These are phyloP conservation scores for Pogonus chalceus DNA, from an alignment of 1,140 invertebrate genomes.

Conservation along the genomic window DNA sequence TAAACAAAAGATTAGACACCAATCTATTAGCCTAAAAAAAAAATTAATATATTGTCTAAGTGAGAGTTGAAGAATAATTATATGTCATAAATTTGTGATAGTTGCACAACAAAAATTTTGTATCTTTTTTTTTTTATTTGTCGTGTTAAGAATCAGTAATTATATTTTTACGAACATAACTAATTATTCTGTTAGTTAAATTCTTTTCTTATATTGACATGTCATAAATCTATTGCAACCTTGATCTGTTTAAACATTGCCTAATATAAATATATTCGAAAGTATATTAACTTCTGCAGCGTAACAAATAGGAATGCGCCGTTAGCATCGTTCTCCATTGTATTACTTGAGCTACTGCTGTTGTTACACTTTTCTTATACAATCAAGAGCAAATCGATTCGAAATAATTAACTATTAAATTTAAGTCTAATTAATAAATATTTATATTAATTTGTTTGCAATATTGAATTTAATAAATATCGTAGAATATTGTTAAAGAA, in stretches of 20 bases:
- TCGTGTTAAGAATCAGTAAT: conserved; percentile 5
- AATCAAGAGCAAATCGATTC: no score
- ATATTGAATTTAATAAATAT: no score
- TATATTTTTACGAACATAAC: not conserved
- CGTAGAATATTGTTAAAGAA: no score
- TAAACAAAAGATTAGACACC: not conserved
- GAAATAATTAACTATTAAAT: no score
- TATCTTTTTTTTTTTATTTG: no score
- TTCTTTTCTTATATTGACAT: not conserved
- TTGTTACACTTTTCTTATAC: no score
- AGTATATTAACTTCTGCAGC: conserved; percentile 6
- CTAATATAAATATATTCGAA: conserved; percentile 6
- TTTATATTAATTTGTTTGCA: no score
- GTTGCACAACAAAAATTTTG: conserved; percentile 1
- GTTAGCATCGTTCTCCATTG: not conserved
- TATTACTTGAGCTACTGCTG: no score
- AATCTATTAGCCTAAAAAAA: no score
- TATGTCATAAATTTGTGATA: conserved; percentile 3
- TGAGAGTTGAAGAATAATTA: not conserved
- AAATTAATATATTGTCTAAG: conserved; percentile 1
- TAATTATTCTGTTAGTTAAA: not conserved
- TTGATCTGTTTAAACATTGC: conserved; percentile 6
- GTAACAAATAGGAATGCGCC: not conserved
- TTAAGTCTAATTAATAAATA: no score
- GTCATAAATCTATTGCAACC: conserved; percentile 1